Evolutionary conservation across 2,113 vertebrate species (phyloP).

Genomic region (Podarcis cretensis): DNA sequence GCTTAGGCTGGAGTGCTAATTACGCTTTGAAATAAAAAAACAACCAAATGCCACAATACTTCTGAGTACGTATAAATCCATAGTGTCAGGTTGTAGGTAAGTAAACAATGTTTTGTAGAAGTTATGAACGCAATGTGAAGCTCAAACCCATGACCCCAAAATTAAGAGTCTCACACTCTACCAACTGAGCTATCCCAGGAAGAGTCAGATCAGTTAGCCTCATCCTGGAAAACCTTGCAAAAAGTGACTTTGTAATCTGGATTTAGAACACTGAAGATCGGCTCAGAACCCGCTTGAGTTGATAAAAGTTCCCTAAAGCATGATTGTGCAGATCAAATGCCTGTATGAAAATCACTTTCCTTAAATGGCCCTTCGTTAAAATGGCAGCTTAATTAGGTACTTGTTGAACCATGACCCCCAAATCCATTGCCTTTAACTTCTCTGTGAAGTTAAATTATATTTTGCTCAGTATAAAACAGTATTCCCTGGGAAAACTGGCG

Average conservation of each 20-base stretch:
- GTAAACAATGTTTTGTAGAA: not conserved
- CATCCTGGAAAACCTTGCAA: no score
- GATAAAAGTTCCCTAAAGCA: not conserved
- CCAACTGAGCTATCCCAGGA: no score
- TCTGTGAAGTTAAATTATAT: conserved; percentile 16
- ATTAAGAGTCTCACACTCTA: no score
- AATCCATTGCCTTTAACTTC: not conserved
- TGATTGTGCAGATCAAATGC: not conserved
- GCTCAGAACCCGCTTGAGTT: not conserved
- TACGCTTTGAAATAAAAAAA: not conserved
- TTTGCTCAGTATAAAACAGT: conserved; percentile 31
- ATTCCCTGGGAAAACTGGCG: conserved; percentile 13
- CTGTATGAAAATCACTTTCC: not conserved
- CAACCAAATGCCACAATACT: not conserved
- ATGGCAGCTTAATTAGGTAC: not conserved
- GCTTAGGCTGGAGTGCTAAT: not conserved
- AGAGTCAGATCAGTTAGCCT: no score
- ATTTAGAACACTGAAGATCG: not conserved
- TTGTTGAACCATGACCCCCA: conserved; percentile 1
- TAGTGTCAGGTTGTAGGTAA: not conserved
- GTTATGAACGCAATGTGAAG: not conserved
- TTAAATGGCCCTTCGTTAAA: not conserved
- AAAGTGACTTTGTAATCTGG: no score
- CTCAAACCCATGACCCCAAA: no score
- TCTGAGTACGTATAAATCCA: not conserved